Evolutionary conservation across 2,113 vertebrate genomes (phyloP).

Genomic region (Corythornis cristatus): DNA sequence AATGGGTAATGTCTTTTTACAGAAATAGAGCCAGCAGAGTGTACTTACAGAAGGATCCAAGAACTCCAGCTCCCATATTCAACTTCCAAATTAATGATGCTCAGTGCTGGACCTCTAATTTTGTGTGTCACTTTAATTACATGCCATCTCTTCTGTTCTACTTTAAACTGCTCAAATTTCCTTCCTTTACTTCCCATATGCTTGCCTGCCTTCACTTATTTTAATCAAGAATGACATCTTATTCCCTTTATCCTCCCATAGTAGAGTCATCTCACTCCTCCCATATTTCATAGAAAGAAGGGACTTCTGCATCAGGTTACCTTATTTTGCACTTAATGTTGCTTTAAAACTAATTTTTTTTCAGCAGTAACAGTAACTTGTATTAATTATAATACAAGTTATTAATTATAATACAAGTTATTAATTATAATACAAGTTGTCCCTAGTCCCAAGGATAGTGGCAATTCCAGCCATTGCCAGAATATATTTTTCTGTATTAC

Average conservation of each 20-base stretch:
- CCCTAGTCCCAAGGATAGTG: background rate
- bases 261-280: background rate
- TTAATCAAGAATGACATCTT: background rate
- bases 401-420: too few species aligned
- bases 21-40: background rate
- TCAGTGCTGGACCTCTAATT: background rate
- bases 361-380: background rate
- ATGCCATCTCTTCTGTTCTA: background rate
- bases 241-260: background rate
- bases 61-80: background rate
- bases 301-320: background rate
- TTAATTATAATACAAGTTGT: background rate
- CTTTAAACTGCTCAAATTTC: background rate
- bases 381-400: background rate
- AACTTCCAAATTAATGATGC: background rate
- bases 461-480: background rate
- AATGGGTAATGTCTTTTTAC: background rate
- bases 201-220: background rate
- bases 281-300: background rate
- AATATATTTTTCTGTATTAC: background rate
- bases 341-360: background rate
- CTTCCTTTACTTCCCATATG: background rate
- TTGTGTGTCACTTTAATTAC: background rate
- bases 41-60: background rate
- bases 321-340: background rate